These are phyloP conservation scores for Corythoichthys haematopterus DNA, from an alignment of 2,113 vertebrate genomes.

Conservation along the genomic window DNA sequence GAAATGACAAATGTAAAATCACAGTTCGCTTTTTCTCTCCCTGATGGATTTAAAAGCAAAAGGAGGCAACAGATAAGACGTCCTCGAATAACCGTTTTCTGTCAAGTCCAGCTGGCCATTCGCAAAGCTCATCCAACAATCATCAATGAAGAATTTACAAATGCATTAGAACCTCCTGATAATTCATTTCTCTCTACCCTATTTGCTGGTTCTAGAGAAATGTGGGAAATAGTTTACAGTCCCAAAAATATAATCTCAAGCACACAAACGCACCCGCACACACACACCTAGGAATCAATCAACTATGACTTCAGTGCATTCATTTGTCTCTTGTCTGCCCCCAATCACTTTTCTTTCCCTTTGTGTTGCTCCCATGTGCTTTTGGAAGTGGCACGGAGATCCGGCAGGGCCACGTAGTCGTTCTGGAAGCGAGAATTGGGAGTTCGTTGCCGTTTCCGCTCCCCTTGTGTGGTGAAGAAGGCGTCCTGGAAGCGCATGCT, in stretches of 20 bases:
- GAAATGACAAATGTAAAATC: conserved; percentile 54
- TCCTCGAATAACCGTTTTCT: conserved; percentile 22
- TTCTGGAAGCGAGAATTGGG: conserved; percentile 91
- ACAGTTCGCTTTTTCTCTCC: conserved; percentile 51
- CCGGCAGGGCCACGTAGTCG: conserved; percentile 87
- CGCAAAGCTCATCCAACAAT: conserved; percentile 9
- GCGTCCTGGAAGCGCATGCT: conserved; percentile 94
- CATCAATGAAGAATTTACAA: conserved; percentile 26
- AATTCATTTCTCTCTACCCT: background rate
- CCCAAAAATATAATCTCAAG: conserved; percentile 4
- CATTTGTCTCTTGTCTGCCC: conserved; percentile 34
- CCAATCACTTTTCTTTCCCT: conserved; percentile 65
- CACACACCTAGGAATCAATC: conserved; percentile 5
- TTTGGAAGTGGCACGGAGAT: conserved; percentile 79
- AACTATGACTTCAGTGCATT: conserved; percentile 55
- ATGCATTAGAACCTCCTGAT: conserved; percentile 17
- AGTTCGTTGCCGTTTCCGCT: conserved; percentile 86
- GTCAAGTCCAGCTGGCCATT: conserved; percentile 30
- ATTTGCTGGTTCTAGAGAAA: conserved; percentile 12
- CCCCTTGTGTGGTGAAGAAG: conserved; percentile 86
- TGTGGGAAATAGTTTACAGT: conserved; percentile 7
- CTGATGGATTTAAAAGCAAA: conserved; percentile 63
- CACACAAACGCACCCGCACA: conserved; percentile 7
- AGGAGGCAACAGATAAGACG: conserved; percentile 37
- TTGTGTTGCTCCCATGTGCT: conserved; percentile 76